Base-by-base conservation (phyloP, 1,140 invertebrate species). In the Hetaerina americana region DNA sequence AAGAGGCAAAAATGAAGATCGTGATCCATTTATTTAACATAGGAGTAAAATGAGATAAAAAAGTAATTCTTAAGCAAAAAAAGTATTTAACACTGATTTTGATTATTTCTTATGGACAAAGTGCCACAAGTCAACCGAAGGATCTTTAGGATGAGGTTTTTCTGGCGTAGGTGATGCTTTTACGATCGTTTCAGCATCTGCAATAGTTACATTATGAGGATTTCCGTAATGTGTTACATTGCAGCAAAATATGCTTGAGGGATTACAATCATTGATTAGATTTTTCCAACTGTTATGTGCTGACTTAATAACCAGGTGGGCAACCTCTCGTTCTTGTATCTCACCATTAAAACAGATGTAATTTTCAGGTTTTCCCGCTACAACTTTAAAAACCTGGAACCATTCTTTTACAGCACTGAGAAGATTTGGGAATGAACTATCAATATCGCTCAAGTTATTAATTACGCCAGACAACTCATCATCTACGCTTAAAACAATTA, bases 401-500 rank as follows among this genome's bases (percentile, higher is more conserved):
- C 40, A 57, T 12, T 57, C 40, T 57, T 57, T 57, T 57, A n/a
- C 22, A n/a, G 40, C 2, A 18, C 1, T 10, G 15, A 57, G 22
- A 57, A 57, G 3, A 12, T 57, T 12, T 18, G 40, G 40, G 22
- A 57, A 57, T n/a, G 15, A 12, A 3, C 22, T 57, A 2, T 3
- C 2, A 10, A 57, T 57, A 57, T 57, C 40, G 3, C 22, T 12
- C 10, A 57, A 3, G 22, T 57, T n/a, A n/a, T 10, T 57, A 2
- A 57, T 3, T 18, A 12, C 15, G 22, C 22, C 15, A n/a, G 15
- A 57, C 40, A 57, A 18, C 22, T 57, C 40, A 79, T 89, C 88
- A 70, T 79, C 84, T 5, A 86, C 81, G 79, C 88, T 85, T 75
- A 90, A 89, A 25, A 81, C 84, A 22, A 89, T 80, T 28, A 89